Percentiles rank a stretch among this genome's conserved stretches.
These are phyloP conservation scores for Hybognathus amarus DNA, from an alignment of 2,797 vertebrate genomes.

Conservation along the genomic window DNA sequence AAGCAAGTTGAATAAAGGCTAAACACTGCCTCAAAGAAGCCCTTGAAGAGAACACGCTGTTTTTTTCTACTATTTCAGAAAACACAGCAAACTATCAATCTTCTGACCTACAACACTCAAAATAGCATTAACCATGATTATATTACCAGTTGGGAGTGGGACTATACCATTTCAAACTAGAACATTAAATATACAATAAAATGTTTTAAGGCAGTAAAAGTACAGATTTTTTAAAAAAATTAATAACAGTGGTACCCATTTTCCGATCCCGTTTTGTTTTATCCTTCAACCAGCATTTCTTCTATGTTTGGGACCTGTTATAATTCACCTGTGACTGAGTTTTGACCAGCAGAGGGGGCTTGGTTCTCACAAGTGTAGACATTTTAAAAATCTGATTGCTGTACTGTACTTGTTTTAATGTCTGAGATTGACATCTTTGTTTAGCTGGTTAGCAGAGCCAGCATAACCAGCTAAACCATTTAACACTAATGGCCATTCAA, in stretches of 20 bases:
- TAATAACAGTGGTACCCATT: background rate
- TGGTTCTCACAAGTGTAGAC: too few species aligned
- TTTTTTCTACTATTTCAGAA: too few species aligned
- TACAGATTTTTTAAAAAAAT: background rate
- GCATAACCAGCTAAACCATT: background rate
- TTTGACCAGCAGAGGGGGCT: slow-evolving; percentile 48
- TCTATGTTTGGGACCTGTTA: background rate
- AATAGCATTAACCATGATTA: too few species aligned
- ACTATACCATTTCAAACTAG: too few species aligned
- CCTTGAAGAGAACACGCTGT: background rate
- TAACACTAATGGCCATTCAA: background rate
- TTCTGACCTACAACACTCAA: too few species aligned
- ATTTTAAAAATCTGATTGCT: background rate
- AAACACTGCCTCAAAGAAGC: background rate
- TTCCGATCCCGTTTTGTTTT: background rate
- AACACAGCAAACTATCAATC: too few species aligned
- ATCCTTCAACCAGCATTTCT: background rate
- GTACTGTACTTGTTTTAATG: background rate
- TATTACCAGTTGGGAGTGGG: too few species aligned
- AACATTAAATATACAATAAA: background rate
- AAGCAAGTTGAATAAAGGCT: slow-evolving; percentile 1
- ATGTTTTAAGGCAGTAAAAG: background rate
- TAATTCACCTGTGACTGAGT: background rate
- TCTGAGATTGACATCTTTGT: background rate
- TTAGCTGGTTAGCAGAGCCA: background rate